Conservation (phyloP, 2,888 invertebrate species). For the Machimus rusticus region DNA sequence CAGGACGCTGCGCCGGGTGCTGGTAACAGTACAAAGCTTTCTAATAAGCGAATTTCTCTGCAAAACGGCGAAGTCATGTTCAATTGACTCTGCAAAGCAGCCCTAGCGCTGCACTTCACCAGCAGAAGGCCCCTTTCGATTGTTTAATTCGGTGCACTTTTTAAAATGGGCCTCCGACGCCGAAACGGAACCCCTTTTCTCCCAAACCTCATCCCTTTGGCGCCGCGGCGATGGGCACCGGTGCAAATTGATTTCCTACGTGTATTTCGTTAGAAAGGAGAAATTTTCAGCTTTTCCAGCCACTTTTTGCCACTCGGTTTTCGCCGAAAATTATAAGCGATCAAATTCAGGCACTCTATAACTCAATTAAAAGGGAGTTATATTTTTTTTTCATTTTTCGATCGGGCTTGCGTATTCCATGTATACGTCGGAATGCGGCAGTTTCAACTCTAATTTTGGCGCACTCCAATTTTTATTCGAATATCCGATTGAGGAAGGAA, state of each 20-base stretch:
- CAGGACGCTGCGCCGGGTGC: neutral
- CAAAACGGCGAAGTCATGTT: conserved; percentile 13
- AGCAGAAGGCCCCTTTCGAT: neutral
- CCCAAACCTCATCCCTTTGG: neutral
- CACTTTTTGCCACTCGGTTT: neutral
- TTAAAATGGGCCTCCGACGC: neutral
- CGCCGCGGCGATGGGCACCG: neutral
- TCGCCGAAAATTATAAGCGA: neutral
- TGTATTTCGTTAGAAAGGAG: neutral
- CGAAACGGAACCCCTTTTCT: neutral
- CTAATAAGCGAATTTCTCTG: conserved; percentile 27
- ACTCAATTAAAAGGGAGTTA: neutral
- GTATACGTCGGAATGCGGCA: neutral
- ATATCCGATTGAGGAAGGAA: neutral
- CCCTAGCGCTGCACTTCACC: neutral
- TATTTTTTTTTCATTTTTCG: neutral
- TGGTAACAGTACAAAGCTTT: conserved; percentile 18
- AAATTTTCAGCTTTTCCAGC: neutral
- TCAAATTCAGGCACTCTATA: neutral
- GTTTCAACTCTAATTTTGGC: neutral
- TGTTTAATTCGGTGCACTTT: conserved; percentile 12
- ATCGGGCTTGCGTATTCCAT: neutral
- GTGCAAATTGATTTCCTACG: neutral
- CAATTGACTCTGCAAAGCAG: conserved; percentile 4
- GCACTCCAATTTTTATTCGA: neutral